Conservation (phyloP, 2,888 invertebrate species). For the Noctua janthe region DNA sequence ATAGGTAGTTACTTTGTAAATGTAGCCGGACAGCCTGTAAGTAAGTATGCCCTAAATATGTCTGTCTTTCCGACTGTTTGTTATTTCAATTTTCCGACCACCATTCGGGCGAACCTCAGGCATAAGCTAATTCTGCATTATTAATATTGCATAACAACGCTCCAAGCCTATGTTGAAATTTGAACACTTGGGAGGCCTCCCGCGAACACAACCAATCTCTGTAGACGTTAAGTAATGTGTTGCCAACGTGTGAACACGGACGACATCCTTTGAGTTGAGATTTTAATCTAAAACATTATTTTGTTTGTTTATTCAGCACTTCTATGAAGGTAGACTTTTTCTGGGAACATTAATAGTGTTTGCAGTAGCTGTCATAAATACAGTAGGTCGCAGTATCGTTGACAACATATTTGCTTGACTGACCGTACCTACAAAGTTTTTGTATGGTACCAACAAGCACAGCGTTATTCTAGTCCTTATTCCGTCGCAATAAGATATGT, state of each 20-base stretch:
- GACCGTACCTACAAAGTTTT: constrained; percentile 25
- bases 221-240: not conserved
- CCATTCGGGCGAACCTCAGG: not conserved
- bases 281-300: not conserved
- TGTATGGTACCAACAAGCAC: not conserved
- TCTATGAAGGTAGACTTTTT: not conserved
- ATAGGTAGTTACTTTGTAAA: not conserved
- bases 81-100: not conserved
- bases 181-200: not conserved
- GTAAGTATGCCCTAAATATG: not conserved
- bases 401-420: constrained; percentile 7
- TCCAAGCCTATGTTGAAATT: not conserved
- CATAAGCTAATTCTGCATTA: not conserved
- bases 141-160: not conserved
- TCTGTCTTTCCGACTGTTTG: not conserved
- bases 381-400: not conserved
- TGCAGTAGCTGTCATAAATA: constrained; percentile 4
- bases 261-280: not conserved
- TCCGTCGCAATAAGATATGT: not conserved
- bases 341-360: constrained; percentile 10
- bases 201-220: not conserved
- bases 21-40: not conserved
- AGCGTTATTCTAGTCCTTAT: constrained; percentile 17
- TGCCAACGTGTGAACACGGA: not conserved
- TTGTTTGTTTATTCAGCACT: constrained; percentile 15